Evolutionary conservation across 2,888 invertebrate genomes (phyloP).

Genomic region (Lasioglossum leucozonium): DNA sequence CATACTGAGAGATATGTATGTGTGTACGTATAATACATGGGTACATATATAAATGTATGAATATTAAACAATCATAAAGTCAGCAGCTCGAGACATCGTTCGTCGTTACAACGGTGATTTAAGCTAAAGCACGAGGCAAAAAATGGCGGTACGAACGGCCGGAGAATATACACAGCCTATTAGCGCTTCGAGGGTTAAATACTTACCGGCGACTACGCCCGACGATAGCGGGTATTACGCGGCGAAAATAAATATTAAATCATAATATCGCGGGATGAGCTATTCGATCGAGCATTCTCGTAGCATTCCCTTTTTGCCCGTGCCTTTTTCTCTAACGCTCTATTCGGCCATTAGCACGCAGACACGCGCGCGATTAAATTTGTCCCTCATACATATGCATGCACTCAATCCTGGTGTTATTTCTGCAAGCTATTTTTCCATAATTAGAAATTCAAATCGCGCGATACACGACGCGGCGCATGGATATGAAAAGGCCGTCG

Average conservation of each 20-base stretch:
- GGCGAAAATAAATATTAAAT: constrained; percentile 24
- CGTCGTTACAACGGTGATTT: constrained; percentile 1
- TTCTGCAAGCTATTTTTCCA: constrained; percentile 37
- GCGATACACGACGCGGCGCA: neutral
- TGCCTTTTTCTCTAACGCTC: neutral
- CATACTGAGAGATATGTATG: neutral
- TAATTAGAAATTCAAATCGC: constrained; percentile 53
- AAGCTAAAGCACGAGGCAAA: constrained; percentile 1
- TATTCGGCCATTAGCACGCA: constrained; percentile 24
- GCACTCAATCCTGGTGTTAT: constrained; percentile 31
- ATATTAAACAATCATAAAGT: constrained; percentile 39
- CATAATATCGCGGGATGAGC: neutral
- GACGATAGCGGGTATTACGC: neutral
- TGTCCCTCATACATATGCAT: constrained; percentile 46
- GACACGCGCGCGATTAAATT: constrained; percentile 47
- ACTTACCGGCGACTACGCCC: neutral
- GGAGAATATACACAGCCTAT: constrained; percentile 18
- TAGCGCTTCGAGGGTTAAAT: constrained; percentile 20
- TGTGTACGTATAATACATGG: neutral
- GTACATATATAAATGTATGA: constrained; percentile 11
- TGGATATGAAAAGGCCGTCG: neutral
- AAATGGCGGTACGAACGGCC: neutral
- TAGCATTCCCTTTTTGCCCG: neutral
- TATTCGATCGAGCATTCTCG: neutral
- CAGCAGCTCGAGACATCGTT: neutral